A percentile compares a stretch with the other conserved stretches of the same genome.
phyloP scores from a whole-genome alignment of 2,888 invertebrate genomes.

The Octodonta nipae region DNA sequence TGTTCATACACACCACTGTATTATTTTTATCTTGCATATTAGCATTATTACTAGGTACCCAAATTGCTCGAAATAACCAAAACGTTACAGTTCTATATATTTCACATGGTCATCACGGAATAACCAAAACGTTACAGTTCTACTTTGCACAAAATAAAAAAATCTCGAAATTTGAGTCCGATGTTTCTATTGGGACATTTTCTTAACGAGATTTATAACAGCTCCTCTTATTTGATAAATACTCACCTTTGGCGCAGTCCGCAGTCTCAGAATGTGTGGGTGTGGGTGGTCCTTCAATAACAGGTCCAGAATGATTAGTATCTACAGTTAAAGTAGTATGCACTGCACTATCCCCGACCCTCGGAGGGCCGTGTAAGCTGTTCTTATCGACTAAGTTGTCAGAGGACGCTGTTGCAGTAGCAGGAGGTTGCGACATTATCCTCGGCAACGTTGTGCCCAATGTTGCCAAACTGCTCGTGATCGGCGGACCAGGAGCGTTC shows the following conservation, averaged over 20 bases:
- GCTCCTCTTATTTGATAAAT: too few species aligned
- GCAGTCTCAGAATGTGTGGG: constrained; percentile 66
- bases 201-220: too few species aligned
- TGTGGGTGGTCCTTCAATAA: constrained; percentile 54
- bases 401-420: not conserved
- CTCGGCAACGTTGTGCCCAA: not conserved
- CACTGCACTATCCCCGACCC: constrained; percentile 25
- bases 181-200: too few species aligned
- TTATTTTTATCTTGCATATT: too few species aligned
- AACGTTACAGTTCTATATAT: too few species aligned
- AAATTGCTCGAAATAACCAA: too few species aligned
- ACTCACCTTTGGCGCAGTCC: constrained; percentile 51
- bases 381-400: not conserved
- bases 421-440: not conserved
- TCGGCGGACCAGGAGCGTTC: constrained; percentile 15
- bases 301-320: constrained; percentile 32
- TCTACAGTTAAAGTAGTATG: constrained; percentile 40
- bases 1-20: too few species aligned
- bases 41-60: too few species aligned
- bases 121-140: too few species aligned
- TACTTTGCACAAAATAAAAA: too few species aligned
- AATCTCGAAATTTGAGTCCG: too few species aligned
- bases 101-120: too few species aligned
- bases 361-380: constrained; percentile 13
- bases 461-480: not conserved